Conservation (phyloP, 92 coral and sea anemone genomes). For the Umimayanthus chanpuru region DNA sequence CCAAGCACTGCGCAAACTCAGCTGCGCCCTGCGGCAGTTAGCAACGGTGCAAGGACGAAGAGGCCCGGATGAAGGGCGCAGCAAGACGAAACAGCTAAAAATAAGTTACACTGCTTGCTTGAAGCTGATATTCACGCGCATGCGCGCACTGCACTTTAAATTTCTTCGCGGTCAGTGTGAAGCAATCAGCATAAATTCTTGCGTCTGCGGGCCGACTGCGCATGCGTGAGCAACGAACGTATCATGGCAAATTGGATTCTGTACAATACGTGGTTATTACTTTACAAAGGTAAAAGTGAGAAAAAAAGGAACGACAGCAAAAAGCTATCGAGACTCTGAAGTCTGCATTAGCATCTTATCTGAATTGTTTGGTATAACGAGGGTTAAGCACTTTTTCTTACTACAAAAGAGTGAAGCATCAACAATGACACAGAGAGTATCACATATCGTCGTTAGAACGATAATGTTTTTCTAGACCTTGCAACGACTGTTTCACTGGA, state of each 20-base stretch:
- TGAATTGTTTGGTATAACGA: too few species aligned
- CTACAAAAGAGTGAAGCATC: neutral
- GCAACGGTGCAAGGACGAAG: constrained; percentile 18
- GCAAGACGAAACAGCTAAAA: constrained; percentile 28
- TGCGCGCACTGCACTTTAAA: constrained; percentile 12
- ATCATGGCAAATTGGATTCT: neutral
- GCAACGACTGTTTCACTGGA: neutral
- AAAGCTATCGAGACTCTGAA: neutral
- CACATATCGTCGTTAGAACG: neutral
- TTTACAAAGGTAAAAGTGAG: neutral
- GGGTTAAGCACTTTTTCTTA: neutral
- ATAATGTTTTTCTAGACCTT: neutral
- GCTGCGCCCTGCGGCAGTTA: constrained; percentile 37
- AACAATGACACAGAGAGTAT: neutral
- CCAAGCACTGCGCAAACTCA: constrained; percentile 57
- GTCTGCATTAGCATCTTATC: neutral
- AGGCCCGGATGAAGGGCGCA: constrained; percentile 41
- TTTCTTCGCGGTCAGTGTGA: neutral
- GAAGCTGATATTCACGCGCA: constrained; percentile 1
- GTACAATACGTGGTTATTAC: too few species aligned
- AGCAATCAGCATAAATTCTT: neutral
- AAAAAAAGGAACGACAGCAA: neutral
- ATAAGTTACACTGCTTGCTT: constrained; percentile 20
- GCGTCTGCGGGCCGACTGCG: neutral
- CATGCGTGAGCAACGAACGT: neutral